These are phyloP conservation scores for Syndactyla subalaris DNA, from an alignment of 2,797 vertebrate genomes.

Conservation along the genomic window DNA sequence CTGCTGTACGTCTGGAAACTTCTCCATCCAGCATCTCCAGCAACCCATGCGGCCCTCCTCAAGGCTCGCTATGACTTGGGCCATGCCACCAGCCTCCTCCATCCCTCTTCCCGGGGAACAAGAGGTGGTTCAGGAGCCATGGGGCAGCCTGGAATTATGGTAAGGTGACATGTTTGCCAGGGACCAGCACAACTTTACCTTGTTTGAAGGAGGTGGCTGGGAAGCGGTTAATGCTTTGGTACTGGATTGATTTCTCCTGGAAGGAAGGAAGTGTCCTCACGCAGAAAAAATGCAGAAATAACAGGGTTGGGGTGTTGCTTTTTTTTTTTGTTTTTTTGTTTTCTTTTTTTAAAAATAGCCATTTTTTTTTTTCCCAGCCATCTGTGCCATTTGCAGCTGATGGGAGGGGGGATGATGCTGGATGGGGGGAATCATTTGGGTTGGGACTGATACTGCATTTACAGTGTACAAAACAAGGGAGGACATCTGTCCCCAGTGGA, in stretches of 20 bases:
- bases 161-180: background rate
- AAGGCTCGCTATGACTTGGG: background rate
- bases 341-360: constrained; percentile 45
- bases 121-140: background rate
- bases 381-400: constrained; percentile 62
- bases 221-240: constrained; percentile 46
- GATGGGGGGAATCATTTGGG: constrained; percentile 11
- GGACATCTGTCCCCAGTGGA: constrained; percentile 53
- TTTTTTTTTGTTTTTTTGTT: background rate
- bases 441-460: constrained; percentile 7
- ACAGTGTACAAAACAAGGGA: constrained; percentile 46
- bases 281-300: constrained; percentile 67
- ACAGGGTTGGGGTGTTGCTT: constrained; percentile 3
- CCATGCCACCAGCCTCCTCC: background rate
- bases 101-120: accelerated
- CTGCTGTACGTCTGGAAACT: background rate
- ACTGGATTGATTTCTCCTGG: constrained; percentile 54
- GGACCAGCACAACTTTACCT: background rate
- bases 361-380: constrained; percentile 41
- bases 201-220: background rate
- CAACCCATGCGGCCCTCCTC: accelerated
- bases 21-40: background rate
- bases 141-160: background rate
- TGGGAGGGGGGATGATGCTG: background rate
- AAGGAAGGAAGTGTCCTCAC: constrained; percentile 69